Evolutionary conservation across 2,113 vertebrate genomes (phyloP), one percentile per base, ranked within the genome.

Genomic region (Ibidorhyncha struthersii): DNA sequence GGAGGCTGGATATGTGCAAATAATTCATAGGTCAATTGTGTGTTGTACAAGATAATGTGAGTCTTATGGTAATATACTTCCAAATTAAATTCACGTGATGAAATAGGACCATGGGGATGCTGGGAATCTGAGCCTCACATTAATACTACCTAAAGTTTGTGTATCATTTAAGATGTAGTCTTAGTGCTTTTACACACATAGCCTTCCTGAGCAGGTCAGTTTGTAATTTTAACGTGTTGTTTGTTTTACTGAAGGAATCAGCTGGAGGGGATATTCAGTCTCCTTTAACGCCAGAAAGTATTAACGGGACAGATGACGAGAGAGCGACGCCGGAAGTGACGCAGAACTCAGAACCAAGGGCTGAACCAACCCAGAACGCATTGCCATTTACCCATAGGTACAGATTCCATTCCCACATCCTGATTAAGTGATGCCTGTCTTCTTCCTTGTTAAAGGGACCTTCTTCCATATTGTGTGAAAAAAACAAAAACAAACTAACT

Each of bases 301-400:
- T 99, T 98, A 99, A 99, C 66, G 99, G 99, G 30, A 99, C 99
- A 6, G 99, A 99, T 13, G 99, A 99, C 2, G 99, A 99, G 95
- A 97, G 98, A 91, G 97, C 85, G 40, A 97, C 97, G 9, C 98
- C 98, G 4, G 98, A 98, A 85, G 97, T 98, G 66, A 98, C 98
- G 3, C 98, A 99, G 95, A 98, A 98, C 96, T 94, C 97, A 6
- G 99, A 99, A 93, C 96, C 98, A 96, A 98, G 99, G 94, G 96
- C 98, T 76, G 99, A 99, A 97, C 98, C 98, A 86, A 98, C 99
- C 96, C 99, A 99, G 98, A 99, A 99, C 89, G 98, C 99, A 93
- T 98, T 99, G 96, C 97, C 98, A 96, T 98, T 98, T 98, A 98
- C 99, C 67, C 99, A 99, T 98, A 99, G 99, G 99, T 99, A 98